Conservation (phyloP, 1,140 invertebrate genomes). For the Polyergus mexicanus region DNA sequence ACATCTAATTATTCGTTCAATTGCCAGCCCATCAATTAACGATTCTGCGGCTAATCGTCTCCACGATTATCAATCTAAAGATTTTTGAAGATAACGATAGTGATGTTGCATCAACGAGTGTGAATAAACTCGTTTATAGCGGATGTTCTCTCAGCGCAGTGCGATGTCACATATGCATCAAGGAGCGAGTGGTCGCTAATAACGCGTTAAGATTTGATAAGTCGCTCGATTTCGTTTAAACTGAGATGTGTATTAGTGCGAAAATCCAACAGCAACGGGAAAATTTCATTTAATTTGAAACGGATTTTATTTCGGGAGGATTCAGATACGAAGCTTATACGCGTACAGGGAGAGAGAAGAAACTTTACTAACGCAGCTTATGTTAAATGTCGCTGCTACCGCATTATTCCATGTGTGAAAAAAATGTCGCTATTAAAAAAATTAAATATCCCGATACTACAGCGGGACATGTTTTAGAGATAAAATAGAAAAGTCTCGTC, state of each 20-base stretch:
- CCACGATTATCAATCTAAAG: slow-evolving; percentile 35
- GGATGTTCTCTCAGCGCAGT: neutral
- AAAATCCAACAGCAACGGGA: neutral
- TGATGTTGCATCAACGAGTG: neutral
- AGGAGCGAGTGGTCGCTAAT: slow-evolving; percentile 4
- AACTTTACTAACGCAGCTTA: neutral
- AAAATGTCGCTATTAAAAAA: neutral
- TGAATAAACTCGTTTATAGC: slow-evolving; percentile 22
- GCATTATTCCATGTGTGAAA: slow-evolving; percentile 19
- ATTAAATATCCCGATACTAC: neutral
- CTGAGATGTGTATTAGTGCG: neutral
- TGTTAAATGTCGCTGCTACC: neutral
- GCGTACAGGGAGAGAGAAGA: neutral
- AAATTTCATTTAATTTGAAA: slow-evolving; percentile 34
- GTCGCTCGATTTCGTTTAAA: slow-evolving; percentile 27
- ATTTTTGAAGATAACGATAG: slow-evolving; percentile 20
- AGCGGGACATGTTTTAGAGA: neutral
- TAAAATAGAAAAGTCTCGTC: neutral
- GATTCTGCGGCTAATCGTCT: slow-evolving; percentile 13
- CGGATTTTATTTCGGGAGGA: slow-evolving; percentile 20
- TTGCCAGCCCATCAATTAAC: slow-evolving; percentile 69
- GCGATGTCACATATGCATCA: neutral
- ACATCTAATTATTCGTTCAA: slow-evolving; percentile 76
- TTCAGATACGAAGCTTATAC: neutral
- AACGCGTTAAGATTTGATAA: neutral